A percentile compares a stretch with the other conserved stretches of the same genome.
These are phyloP conservation scores for Crotophaga sulcirostris DNA, from an alignment of 2,113 vertebrate genomes.

Conservation along the genomic window DNA sequence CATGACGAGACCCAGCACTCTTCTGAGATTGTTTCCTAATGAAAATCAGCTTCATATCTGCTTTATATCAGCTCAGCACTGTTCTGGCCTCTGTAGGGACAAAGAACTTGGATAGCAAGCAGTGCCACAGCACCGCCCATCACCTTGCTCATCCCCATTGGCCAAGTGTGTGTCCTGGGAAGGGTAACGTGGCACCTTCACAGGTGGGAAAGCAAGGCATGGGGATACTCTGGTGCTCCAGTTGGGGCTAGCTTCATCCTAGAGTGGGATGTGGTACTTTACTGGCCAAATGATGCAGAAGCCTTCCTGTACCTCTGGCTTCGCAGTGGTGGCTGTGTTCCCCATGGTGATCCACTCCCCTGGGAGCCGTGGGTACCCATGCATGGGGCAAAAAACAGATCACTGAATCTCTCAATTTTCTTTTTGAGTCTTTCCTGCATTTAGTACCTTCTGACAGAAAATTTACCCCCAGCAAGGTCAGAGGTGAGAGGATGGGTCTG, in stretches of 20 bases:
- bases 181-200: background rate
- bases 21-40: background rate
- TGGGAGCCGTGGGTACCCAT: fast-evolving
- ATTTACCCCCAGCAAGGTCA: background rate
- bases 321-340: background rate
- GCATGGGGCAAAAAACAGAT: fast-evolving
- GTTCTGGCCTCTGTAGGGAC: background rate
- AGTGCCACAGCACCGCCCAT: background rate
- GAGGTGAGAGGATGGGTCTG: background rate
- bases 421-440: background rate
- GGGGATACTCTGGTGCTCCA: background rate
- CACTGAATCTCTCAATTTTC: background rate
- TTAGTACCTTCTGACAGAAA: background rate
- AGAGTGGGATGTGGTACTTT: fast-evolving
- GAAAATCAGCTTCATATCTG: slow-evolving; percentile 40
- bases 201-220: background rate
- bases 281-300: background rate
- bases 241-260: background rate
- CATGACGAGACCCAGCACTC: background rate
- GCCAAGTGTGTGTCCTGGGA: fast-evolving
- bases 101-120: background rate
- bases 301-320: background rate
- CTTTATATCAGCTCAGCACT: background rate
- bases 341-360: background rate
- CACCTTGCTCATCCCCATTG: background rate